These are phyloP conservation scores for Hybos culiciformis DNA, from an alignment of 2,888 invertebrate genomes.

Conservation along the genomic window DNA sequence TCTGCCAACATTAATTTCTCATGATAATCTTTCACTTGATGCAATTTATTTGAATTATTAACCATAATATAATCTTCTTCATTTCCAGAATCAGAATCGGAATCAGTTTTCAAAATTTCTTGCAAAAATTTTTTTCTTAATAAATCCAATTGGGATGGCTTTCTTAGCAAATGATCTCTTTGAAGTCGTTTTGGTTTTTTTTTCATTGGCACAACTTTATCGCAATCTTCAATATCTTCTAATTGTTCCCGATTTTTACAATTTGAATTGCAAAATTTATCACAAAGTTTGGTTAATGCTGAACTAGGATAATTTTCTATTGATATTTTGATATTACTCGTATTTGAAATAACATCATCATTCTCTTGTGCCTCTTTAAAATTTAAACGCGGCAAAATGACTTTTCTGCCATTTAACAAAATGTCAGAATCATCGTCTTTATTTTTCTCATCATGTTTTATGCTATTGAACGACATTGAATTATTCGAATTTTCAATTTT, in stretches of 20 bases:
- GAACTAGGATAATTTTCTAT: background rate
- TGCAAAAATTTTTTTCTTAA: conserved; percentile 23
- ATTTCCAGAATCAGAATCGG: background rate
- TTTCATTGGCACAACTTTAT: conserved; percentile 8
- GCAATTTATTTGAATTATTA: conserved; percentile 18
- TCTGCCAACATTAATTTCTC: conserved; percentile 43
- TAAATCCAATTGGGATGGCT: conserved; percentile 16
- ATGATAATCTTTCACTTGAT: conserved; percentile 28
- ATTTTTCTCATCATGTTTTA: conserved; percentile 5
- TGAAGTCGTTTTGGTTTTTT: conserved; percentile 5
- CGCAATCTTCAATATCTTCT: conserved; percentile 14
- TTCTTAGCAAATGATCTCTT: background rate
- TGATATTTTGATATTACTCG: conserved; percentile 10
- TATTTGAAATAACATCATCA: conserved; percentile 13
- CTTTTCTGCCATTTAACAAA: conserved; percentile 15
- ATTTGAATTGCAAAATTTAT: conserved; percentile 25
- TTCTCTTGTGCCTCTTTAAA: conserved; percentile 20
- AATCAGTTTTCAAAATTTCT: conserved; percentile 14
- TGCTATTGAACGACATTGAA: too few species aligned
- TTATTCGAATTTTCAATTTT: background rate
- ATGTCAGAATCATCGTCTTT: conserved; percentile 6
- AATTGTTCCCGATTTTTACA: conserved; percentile 16
- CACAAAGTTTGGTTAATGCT: conserved; percentile 26
- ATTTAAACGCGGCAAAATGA: conserved; percentile 21
- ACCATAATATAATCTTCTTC: conserved; percentile 9